Evolutionary conservation across 2,797 vertebrate genomes (phyloP).

Genomic region (Knipowitschia caucasica): DNA sequence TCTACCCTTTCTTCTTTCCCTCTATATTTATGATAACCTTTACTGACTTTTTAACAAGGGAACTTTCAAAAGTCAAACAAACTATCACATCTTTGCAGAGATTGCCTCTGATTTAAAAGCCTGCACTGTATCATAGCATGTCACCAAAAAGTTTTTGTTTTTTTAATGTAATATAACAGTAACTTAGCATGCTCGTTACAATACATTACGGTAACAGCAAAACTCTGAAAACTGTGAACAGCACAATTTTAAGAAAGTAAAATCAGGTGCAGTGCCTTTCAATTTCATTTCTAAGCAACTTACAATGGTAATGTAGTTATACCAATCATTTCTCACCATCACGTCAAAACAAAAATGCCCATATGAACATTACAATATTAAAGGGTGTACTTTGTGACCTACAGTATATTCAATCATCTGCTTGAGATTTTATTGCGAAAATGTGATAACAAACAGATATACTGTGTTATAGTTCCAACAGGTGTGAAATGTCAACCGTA

Average conservation of each 20-base stretch:
- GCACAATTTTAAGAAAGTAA: too few species aligned
- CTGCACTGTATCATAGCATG: too few species aligned
- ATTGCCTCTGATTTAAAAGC: constrained; percentile 65
- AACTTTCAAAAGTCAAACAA: constrained; percentile 35
- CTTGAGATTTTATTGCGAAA: background rate
- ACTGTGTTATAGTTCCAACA: background rate
- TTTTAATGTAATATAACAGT: too few species aligned
- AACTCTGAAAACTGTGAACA: too few species aligned
- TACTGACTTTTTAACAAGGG: constrained; percentile 38
- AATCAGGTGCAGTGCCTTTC: too few species aligned
- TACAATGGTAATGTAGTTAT: constrained; percentile 53
- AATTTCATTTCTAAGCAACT: constrained; percentile 73
- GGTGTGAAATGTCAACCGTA: too few species aligned
- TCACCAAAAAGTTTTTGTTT: too few species aligned
- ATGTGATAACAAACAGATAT: background rate
- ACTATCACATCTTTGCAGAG: constrained; percentile 37
- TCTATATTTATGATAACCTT: constrained; percentile 21
- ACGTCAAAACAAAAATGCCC: constrained; percentile 11
- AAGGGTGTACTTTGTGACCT: background rate
- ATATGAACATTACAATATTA: background rate
- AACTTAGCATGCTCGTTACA: too few species aligned
- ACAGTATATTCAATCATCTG: background rate
- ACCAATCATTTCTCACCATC: constrained; percentile 45
- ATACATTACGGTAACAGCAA: too few species aligned
- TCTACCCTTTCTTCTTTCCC: constrained; percentile 8